Evolutionary conservation across 2,113 vertebrate genomes (phyloP).

Genomic region (Tympanuchus pallidicinctus): DNA sequence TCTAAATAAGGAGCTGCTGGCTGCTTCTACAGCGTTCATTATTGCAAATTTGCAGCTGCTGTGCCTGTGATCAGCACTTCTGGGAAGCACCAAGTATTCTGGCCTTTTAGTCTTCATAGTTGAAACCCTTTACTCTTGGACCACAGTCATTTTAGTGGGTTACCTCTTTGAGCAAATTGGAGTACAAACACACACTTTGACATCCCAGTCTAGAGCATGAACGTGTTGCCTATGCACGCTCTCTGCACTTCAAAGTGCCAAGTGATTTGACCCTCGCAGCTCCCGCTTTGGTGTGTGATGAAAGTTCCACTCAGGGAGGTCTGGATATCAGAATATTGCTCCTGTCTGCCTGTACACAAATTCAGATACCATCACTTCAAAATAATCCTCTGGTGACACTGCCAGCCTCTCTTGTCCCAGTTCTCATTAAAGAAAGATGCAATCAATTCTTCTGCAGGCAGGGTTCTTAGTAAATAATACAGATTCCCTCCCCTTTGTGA

Average conservation of each 20-base stretch:
- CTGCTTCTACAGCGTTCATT: not conserved
- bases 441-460: conserved; percentile 30
- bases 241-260: not conserved
- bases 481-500: conserved; percentile 4
- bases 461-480: not conserved
- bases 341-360: not conserved
- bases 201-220: not conserved
- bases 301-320: not conserved
- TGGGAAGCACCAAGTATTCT: not conserved
- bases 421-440: conserved; percentile 45
- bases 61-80: not conserved
- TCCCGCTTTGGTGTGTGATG: not conserved
- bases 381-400: conserved; percentile 23
- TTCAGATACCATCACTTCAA: conserved; percentile 10
- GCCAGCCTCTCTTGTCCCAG: conserved; percentile 14
- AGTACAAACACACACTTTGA: not conserved
- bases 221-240: not conserved
- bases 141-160: not conserved
- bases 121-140: not conserved
- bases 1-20: not conserved
- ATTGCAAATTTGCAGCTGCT: not conserved
- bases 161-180: not conserved
- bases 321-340: not conserved
- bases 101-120: not conserved
- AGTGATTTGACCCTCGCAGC: not conserved